Conservation (phyloP, 2,888 invertebrate species). For the Drosophila pegasa region DNA sequence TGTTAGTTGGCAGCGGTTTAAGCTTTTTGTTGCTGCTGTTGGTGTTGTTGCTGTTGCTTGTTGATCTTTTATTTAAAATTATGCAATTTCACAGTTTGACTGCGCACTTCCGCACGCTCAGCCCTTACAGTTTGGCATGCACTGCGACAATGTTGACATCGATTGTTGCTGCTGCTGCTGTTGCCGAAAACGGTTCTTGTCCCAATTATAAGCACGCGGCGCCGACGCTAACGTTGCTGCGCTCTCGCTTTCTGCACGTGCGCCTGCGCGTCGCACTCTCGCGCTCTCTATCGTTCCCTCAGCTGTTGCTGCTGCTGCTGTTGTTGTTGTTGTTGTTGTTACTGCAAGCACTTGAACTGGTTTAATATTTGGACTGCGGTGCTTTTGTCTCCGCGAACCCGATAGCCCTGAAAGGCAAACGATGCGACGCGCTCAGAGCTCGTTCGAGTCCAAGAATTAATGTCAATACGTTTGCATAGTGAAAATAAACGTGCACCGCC, state of each 20-base stretch:
- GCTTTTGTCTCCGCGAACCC: constrained; percentile 43
- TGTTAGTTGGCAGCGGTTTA: constrained; percentile 38
- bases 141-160: constrained; percentile 9
- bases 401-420: constrained; percentile 68
- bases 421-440: constrained; percentile 25
- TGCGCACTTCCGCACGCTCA: constrained; percentile 47
- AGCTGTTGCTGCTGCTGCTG: constrained; percentile 18
- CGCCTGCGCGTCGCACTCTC: constrained; percentile 41
- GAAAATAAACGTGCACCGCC: constrained; percentile 43
- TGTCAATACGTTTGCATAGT: constrained; percentile 62
- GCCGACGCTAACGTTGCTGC: constrained; percentile 19
- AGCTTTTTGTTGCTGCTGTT: constrained; percentile 14
- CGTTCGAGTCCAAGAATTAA: constrained; percentile 61
- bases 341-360: constrained; percentile 67
- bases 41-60: constrained; percentile 6
- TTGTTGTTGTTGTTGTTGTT: constrained; percentile 16
- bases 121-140: constrained; percentile 40
- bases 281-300: constrained; percentile 5
- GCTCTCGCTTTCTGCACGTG: constrained; percentile 69
- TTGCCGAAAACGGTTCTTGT: constrained; percentile 57
- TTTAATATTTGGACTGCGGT: constrained; percentile 44
- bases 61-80: constrained; percentile 33
- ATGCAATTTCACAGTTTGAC: constrained; percentile 47
- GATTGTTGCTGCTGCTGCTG: constrained; percentile 29
- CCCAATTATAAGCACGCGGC: constrained; percentile 52